Evolutionary conservation across 2,888 invertebrate species (phyloP).

Genomic region (Smittia aterrima): DNA sequence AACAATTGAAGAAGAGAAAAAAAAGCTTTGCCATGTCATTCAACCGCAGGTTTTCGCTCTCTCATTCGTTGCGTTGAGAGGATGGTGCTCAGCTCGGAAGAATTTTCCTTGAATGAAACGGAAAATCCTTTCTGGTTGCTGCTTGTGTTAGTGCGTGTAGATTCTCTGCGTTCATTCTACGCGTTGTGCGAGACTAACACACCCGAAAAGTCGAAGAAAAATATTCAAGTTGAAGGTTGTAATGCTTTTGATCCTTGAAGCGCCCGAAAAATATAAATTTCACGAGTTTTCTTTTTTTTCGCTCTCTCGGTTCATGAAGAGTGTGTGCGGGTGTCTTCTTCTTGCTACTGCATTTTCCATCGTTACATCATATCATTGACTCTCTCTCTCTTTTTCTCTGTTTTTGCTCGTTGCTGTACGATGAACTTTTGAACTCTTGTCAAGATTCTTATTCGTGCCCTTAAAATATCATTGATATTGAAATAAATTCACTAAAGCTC

Average conservation of each 20-base stretch:
- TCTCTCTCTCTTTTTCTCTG: not conserved
- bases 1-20: constrained; percentile 36
- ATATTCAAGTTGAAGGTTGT: constrained; percentile 41
- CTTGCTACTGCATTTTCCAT: not conserved
- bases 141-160: constrained; percentile 11
- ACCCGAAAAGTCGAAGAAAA: not conserved
- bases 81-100: not conserved
- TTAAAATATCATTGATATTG: constrained; percentile 8
- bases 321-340: not conserved
- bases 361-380: not conserved
- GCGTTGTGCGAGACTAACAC: not conserved
- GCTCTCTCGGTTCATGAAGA: not conserved
- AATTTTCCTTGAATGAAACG: constrained; percentile 22
- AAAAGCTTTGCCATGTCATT: constrained; percentile 27
- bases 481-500: not conserved
- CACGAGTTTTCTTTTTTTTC: not conserved
- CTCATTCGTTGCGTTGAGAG: not conserved
- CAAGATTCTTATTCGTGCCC: not conserved
- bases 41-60: constrained; percentile 24
- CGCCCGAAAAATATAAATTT: not conserved
- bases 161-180: constrained; percentile 33
- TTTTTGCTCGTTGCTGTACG: not conserved
- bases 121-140: not conserved
- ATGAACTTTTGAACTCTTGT: constrained; percentile 1
- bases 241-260: constrained; percentile 26